Evolutionary conservation across 2,888 invertebrate species (phyloP).

Genomic region (Lasioglossum villosulum): DNA sequence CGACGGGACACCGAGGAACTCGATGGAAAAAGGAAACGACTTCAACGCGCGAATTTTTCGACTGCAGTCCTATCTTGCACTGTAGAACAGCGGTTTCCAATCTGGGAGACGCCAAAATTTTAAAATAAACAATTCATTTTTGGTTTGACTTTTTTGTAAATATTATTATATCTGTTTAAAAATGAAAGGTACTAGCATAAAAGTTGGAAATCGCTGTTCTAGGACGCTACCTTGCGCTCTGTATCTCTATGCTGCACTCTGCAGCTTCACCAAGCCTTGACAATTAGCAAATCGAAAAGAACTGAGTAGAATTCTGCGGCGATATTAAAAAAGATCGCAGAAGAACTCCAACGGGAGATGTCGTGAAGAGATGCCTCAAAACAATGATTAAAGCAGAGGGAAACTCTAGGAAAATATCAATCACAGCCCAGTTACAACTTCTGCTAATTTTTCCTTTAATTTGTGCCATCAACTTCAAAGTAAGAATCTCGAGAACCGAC

Average conservation of each 20-base stretch:
- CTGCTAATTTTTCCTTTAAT: neutral
- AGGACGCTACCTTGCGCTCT: no score
- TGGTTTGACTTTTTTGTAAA: no score
- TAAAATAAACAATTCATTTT: no score
- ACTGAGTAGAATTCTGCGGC: neutral
- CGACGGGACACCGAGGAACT: neutral
- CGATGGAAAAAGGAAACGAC: no score
- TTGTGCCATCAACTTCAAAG: neutral
- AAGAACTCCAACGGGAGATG: neutral
- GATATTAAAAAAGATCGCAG: neutral
- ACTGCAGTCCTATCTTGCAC: no score
- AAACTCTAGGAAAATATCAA: neutral
- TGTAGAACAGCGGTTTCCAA: no score
- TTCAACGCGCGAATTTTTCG: no score
- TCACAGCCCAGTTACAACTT: neutral
- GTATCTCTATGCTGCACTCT: neutral
- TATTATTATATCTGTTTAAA: no score
- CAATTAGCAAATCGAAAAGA: no score
- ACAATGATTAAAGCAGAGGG: neutral
- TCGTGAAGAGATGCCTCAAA: neutral
- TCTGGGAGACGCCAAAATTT: no score
- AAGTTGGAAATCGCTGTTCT: no score
- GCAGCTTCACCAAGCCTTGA: neutral
- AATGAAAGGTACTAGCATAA: no score
- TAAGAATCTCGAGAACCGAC: neutral